phyloP scores from a whole-genome alignment of 2,888 invertebrate genomes.

The Platycheirus albimanus region DNA sequence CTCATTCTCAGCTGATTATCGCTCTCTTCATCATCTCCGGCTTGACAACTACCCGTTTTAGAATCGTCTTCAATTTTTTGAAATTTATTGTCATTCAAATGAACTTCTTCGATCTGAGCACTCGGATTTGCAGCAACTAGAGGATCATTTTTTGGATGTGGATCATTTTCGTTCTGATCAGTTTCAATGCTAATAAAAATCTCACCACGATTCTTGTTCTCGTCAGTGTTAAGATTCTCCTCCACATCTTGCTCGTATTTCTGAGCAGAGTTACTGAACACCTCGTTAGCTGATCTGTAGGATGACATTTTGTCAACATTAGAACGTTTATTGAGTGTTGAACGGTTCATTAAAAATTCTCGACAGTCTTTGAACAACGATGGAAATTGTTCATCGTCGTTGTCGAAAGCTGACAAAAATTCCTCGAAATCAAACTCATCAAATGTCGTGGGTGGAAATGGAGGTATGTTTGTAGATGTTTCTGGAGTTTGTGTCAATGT shows the following conservation, averaged over 20 bases:
- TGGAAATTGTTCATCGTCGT: slow-evolving; percentile 84
- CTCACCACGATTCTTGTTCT: slow-evolving; percentile 78
- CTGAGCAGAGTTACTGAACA: slow-evolving; percentile 15
- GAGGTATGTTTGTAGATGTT: slow-evolving; percentile 76
- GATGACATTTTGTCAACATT: slow-evolving; percentile 60
- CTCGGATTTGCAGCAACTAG: slow-evolving; percentile 77
- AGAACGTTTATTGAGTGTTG: slow-evolving; percentile 79
- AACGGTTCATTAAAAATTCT: slow-evolving; percentile 81
- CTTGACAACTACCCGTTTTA: slow-evolving; percentile 51
- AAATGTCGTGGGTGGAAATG: slow-evolving; percentile 81
- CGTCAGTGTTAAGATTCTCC: slow-evolving; percentile 51
- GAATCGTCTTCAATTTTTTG: slow-evolving; percentile 79
- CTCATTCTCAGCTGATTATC: slow-evolving; percentile 50
- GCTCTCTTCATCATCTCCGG: slow-evolving; percentile 52
- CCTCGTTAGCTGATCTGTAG: slow-evolving; percentile 56
- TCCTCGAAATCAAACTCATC: slow-evolving; percentile 87
- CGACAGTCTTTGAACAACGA: slow-evolving; percentile 83
- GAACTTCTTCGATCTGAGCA: slow-evolving; percentile 80
- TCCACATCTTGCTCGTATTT: slow-evolving; percentile 57
- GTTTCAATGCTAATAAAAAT: slow-evolving; percentile 82
- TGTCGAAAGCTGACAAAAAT: slow-evolving; percentile 87
- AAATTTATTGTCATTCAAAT: slow-evolving; percentile 80
- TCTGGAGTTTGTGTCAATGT: slow-evolving; percentile 26
- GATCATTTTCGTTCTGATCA: slow-evolving; percentile 78
- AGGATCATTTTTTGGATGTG: slow-evolving; percentile 67